Conservation (phyloP, 2,888 invertebrate genomes). For the Psylliodes chrysocephalus region DNA sequence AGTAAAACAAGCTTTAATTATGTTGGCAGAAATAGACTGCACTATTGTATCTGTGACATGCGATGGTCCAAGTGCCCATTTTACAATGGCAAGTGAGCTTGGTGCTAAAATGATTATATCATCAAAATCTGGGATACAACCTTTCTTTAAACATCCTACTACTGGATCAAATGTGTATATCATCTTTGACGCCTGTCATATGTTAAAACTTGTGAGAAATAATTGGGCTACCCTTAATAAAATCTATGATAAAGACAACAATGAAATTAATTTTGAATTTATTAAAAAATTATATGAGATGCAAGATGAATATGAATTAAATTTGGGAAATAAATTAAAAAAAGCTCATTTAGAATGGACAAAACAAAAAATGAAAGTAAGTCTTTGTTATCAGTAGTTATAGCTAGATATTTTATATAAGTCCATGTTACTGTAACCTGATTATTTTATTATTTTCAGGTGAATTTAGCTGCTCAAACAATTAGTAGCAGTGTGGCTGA, state of each 20-base stretch:
- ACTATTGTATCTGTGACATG: conserved; percentile 13
- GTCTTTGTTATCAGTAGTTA: no score
- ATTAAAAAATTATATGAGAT: conserved; percentile 29
- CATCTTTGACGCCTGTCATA: conserved; percentile 34
- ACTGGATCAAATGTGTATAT: conserved; percentile 19
- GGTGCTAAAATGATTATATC: neutral
- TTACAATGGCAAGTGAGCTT: neutral
- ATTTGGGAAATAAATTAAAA: conserved; percentile 29
- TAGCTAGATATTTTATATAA: no score
- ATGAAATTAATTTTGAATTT: conserved; percentile 17
- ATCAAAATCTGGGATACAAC: conserved; percentile 28
- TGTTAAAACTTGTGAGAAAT: conserved; percentile 33
- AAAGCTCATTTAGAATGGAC: conserved; percentile 36
- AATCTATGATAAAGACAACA: neutral
- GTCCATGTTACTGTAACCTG: no score
- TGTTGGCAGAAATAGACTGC: conserved; percentile 30
- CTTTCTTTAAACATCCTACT: conserved; percentile 39
- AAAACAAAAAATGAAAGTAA: conserved; percentile 38
- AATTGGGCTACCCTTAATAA: conserved; percentile 12
- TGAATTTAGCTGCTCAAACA: conserved; percentile 40
- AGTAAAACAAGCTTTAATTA: conserved; percentile 31
- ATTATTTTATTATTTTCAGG: no score
- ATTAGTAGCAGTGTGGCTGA: conserved; percentile 38
- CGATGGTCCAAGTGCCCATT: neutral
- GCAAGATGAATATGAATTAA: conserved; percentile 31